Conservation (phyloP, 1,140 invertebrate genomes). For the Pseudomyrmex gracilis region DNA sequence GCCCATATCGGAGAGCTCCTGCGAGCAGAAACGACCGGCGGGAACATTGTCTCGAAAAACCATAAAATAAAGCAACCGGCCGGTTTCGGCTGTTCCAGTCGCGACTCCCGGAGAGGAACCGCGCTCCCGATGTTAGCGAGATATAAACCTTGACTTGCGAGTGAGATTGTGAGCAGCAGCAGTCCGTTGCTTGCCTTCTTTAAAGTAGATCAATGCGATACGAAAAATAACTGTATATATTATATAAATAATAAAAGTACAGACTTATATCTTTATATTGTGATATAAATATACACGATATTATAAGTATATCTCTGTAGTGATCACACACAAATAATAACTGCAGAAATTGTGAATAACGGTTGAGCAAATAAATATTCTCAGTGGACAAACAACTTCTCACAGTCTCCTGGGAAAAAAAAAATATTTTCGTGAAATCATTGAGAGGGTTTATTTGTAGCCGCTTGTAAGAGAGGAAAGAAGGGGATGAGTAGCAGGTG, state of each 20-base stretch:
- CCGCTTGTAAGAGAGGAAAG: not conserved
- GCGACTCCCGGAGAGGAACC: constrained; percentile 52
- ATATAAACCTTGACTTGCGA: constrained; percentile 43
- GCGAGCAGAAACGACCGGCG: constrained; percentile 79
- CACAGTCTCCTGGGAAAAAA: constrained; percentile 61
- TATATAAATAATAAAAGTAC: constrained; percentile 7
- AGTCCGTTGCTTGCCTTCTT: constrained; percentile 40
- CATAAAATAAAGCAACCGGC: constrained; percentile 84
- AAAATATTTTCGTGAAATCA: constrained; percentile 3
- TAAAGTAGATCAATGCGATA: not conserved
- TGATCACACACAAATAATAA: not conserved
- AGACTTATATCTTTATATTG: constrained; percentile 38
- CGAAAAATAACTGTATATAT: no score
- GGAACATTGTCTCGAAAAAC: constrained; percentile 84
- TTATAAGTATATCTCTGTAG: not conserved
- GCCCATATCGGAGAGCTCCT: constrained; percentile 81
- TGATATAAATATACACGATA: not conserved
- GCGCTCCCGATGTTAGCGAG: constrained; percentile 64
- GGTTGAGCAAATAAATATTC: not conserved
- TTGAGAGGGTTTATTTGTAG: constrained; percentile 28
- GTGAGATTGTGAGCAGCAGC: constrained; percentile 22
- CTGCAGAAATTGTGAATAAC: not conserved
- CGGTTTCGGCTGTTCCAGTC: constrained; percentile 64
- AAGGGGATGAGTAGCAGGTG: constrained; percentile 77
- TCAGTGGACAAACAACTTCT: constrained; percentile 27